Conservation (phyloP, 1,140 invertebrate species). For the Bilobella aurantiaca region DNA sequence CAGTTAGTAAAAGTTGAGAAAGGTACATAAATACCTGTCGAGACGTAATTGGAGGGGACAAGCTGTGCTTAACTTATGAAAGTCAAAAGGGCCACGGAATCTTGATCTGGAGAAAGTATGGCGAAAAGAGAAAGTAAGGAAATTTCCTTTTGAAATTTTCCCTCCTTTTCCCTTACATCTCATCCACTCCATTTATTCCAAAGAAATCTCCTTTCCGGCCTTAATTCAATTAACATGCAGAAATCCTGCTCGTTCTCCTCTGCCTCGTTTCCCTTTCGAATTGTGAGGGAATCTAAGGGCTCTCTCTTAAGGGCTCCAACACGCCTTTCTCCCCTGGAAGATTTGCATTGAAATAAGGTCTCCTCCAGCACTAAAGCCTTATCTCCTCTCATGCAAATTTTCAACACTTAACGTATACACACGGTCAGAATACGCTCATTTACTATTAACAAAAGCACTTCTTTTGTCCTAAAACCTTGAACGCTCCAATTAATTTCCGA, state of each 20-base stretch:
- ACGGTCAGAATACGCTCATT: too few species aligned
- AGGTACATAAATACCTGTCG: slow-evolving; percentile 2
- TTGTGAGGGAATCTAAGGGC: background rate
- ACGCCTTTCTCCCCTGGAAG: too few species aligned
- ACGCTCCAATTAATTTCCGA: too few species aligned
- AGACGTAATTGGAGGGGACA: background rate
- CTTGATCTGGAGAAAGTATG: background rate
- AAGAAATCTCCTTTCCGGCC: background rate
- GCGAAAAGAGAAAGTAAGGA: slow-evolving; percentile 1
- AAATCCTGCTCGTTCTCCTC: background rate
- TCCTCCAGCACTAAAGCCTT: background rate
- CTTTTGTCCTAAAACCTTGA: too few species aligned
- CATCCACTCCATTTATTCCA: slow-evolving; percentile 3
- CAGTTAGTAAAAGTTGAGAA: background rate
- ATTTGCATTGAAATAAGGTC: slow-evolving; percentile 3
- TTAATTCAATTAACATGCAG: slow-evolving; percentile 7
- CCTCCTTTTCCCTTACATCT: background rate
- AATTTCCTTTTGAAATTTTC: background rate
- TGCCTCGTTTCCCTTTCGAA: background rate
- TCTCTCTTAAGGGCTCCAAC: background rate
- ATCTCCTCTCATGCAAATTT: background rate
- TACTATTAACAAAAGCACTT: too few species aligned
- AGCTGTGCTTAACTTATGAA: background rate
- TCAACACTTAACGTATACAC: background rate
- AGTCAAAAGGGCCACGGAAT: background rate